Evolutionary conservation across 1,140 invertebrate genomes (phyloP).

Genomic region (Lordiphosa collinella): DNA sequence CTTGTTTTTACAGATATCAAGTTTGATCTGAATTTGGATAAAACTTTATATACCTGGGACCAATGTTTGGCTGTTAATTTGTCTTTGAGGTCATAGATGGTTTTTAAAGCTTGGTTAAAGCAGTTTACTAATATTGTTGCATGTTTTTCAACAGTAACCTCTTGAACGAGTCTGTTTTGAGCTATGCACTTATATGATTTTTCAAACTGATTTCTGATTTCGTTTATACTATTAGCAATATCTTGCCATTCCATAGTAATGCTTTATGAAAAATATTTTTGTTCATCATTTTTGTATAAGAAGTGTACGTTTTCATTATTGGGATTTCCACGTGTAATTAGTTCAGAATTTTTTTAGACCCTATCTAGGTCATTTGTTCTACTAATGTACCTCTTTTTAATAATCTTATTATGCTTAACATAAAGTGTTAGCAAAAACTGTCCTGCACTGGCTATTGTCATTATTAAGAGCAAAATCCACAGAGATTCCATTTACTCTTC

Average conservation of each 20-base stretch:
- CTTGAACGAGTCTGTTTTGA: too few relatives aligned
- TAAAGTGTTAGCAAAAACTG: neutral
- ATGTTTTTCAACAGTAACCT: too few relatives aligned
- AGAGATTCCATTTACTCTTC: too few relatives aligned
- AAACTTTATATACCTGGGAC: too few relatives aligned
- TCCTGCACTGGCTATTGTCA: neutral
- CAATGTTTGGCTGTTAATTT: neutral
- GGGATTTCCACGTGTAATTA: too few relatives aligned
- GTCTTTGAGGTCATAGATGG: neutral
- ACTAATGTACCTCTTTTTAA: neutral
- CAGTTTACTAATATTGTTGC: neutral
- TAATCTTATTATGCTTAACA: neutral
- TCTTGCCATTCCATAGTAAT: too few relatives aligned
- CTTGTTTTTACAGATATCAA: neutral
- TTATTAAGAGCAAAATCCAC: neutral
- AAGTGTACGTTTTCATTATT: too few relatives aligned
- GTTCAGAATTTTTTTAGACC: neutral
- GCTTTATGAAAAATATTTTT: too few relatives aligned
- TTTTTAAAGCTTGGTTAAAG: neutral
- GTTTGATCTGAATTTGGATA: neutral
- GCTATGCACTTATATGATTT: too few relatives aligned
- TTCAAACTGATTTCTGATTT: too few relatives aligned
- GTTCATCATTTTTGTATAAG: too few relatives aligned
- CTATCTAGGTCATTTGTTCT: neutral
- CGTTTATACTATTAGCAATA: too few relatives aligned